Conservation (phyloP, 2,888 invertebrate genomes). For the Loripinus fragilis region DNA sequence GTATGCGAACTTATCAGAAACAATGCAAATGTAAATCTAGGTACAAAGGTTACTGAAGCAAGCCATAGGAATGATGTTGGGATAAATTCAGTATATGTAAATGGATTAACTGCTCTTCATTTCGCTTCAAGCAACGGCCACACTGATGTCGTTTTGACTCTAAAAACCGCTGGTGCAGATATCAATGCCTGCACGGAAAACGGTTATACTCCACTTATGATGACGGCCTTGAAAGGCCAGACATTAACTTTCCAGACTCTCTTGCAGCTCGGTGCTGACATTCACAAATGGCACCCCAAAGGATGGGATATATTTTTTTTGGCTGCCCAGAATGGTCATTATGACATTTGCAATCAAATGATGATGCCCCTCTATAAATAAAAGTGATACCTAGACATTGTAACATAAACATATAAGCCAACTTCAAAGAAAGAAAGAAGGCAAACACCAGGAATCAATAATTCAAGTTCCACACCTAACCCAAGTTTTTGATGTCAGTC, state of each 20-base stretch:
- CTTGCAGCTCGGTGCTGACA: not conserved
- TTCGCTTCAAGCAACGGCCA: not conserved
- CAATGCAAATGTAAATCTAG: not conserved
- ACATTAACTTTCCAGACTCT: not conserved
- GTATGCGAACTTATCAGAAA: not conserved
- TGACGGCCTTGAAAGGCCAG: not conserved
- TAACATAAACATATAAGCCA: too few species aligned
- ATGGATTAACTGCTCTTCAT: not conserved
- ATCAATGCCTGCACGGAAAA: not conserved
- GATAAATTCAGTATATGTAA: not conserved
- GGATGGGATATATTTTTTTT: not conserved
- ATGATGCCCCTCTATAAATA: not conserved
- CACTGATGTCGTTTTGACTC: not conserved
- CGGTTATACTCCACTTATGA: not conserved
- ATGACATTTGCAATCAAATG: not conserved
- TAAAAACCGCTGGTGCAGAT: not conserved
- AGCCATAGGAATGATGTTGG: not conserved
- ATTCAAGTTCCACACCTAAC: too few species aligned
- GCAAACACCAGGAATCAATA: too few species aligned
- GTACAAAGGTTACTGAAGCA: not conserved
- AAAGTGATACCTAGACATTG: too few species aligned
- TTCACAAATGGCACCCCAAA: not conserved
- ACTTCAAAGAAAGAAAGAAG: too few species aligned
- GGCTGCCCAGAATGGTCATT: not conserved
- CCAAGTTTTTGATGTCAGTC: too few species aligned